phyloP scores from a whole-genome alignment of 2,888 invertebrate genomes.

The Sesia apiformis region DNA sequence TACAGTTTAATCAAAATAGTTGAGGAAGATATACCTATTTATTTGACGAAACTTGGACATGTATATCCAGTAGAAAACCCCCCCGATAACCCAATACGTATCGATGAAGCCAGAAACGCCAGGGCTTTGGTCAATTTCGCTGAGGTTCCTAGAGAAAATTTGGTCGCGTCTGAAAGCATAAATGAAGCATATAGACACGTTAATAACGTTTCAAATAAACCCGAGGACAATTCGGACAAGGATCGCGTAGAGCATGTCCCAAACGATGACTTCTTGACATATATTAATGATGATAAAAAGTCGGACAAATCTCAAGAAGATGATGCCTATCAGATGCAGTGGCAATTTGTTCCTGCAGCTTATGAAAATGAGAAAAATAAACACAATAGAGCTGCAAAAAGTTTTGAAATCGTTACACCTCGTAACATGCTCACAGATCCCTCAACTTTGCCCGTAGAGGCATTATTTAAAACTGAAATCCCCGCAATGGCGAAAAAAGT shows the following conservation, averaged over 20 bases:
- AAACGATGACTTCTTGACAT: slow-evolving; percentile 50
- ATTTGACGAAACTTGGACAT: slow-evolving; percentile 61
- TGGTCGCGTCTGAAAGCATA: slow-evolving; percentile 66
- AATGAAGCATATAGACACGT: slow-evolving; percentile 64
- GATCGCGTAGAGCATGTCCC: slow-evolving; percentile 33
- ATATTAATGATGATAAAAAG: slow-evolving; percentile 54
- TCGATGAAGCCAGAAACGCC: slow-evolving; percentile 67
- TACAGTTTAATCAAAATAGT: slow-evolving; percentile 80
- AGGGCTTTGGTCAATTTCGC: slow-evolving; percentile 50
- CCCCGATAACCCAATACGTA: slow-evolving; percentile 61
- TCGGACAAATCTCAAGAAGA: slow-evolving; percentile 30
- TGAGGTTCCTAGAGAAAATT: slow-evolving; percentile 55
- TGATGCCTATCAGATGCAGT: slow-evolving; percentile 28
- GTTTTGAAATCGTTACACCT: slow-evolving; percentile 53
- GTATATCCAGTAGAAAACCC: slow-evolving; percentile 66
- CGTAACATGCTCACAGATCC: slow-evolving; percentile 64
- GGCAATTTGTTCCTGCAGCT: slow-evolving; percentile 68
- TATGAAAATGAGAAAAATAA: slow-evolving; percentile 52
- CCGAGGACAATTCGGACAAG: slow-evolving; percentile 10
- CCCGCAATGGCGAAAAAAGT: slow-evolving; percentile 41
- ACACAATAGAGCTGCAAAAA: slow-evolving; percentile 34
- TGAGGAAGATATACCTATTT: slow-evolving; percentile 73
- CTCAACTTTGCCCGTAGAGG: slow-evolving; percentile 80
- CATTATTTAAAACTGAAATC: slow-evolving; percentile 75
- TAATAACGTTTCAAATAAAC: slow-evolving; percentile 27